A percentile compares a stretch with the other conserved stretches of the same genome.
Conservation (phyloP, 2,797 vertebrate genomes). For the Pteropus rufus region DNA sequence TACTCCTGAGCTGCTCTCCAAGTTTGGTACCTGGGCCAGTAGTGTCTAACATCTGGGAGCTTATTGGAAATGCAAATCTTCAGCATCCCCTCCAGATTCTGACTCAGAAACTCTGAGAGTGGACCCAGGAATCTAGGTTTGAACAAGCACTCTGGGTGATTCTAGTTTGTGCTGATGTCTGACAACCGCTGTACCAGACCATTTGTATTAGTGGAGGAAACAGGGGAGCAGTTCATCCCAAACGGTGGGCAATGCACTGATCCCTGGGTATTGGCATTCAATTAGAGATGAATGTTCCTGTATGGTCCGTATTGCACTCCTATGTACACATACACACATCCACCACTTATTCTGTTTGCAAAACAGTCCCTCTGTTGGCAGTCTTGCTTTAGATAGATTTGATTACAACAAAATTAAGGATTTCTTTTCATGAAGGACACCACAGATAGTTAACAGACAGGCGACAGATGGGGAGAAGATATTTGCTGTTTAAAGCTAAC, state of each 20-base stretch:
- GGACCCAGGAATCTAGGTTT: not conserved
- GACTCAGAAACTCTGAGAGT: not conserved
- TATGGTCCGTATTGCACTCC: rapidly evolving
- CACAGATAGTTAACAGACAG: slow-evolving; percentile 37
- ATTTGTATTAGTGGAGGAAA: not conserved
- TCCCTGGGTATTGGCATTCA: not conserved
- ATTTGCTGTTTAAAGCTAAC: slow-evolving; percentile 45
- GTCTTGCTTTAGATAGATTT: slow-evolving; percentile 7
- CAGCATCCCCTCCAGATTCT: not conserved
- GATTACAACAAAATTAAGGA: not conserved
- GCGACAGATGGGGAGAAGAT: slow-evolving; percentile 60
- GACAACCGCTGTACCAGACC: not conserved
- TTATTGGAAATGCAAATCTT: not conserved
- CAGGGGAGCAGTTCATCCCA: not conserved
- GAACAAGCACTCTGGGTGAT: not conserved
- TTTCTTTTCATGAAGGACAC: slow-evolving; percentile 50
- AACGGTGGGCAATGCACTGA: not conserved
- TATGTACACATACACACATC: not conserved
- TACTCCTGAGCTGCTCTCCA: not conserved
- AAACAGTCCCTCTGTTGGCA: not conserved
- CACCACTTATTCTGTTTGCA: not conserved
- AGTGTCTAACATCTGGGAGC: not conserved
- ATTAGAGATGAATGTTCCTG: not conserved
- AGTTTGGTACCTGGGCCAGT: not conserved
- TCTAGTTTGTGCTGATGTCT: not conserved